Conservation (phyloP, 2,113 vertebrate species). For the Hiodon tergisus region DNA sequence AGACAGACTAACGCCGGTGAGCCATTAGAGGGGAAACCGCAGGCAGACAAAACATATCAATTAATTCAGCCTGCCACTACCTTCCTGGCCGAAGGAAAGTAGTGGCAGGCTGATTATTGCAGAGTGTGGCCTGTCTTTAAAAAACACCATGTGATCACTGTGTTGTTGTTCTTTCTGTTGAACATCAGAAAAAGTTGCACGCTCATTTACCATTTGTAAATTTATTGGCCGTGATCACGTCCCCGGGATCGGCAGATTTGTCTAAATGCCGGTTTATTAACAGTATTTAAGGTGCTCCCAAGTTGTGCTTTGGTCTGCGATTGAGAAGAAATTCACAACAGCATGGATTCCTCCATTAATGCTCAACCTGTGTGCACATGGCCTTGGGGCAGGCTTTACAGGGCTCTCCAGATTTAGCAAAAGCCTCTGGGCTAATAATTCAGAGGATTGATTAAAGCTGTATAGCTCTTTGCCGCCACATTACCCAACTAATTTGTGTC, state of each 20-base stretch:
- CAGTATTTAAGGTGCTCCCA: constrained; percentile 33
- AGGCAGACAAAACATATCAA: constrained; percentile 55
- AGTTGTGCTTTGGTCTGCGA: constrained; percentile 23
- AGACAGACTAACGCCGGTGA: constrained; percentile 33
- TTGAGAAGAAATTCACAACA: constrained; percentile 35
- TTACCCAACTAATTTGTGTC: constrained; percentile 20
- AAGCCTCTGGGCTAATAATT: constrained; percentile 16
- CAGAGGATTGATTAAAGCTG: constrained; percentile 18
- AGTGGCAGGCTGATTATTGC: too few relatives aligned
- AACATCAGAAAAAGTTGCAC: constrained; percentile 34
- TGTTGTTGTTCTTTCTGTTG: constrained; percentile 39
- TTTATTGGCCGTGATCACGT: constrained; percentile 29
- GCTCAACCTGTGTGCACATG: constrained; percentile 13
- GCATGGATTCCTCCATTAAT: constrained; percentile 31
- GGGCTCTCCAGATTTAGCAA: constrained; percentile 20
- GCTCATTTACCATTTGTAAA: constrained; percentile 34
- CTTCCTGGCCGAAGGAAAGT: constrained; percentile 23
- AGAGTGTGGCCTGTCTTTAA: constrained; percentile 36
- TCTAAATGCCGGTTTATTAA: constrained; percentile 37
- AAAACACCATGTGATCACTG: constrained; percentile 37
- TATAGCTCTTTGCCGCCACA: constrained; percentile 9
- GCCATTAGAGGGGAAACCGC: constrained; percentile 46
- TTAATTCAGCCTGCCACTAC: constrained; percentile 47
- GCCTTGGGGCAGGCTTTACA: constrained; percentile 15
- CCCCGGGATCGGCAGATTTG: constrained; percentile 26